Evolutionary conservation across 1,140 invertebrate genomes (phyloP).

Genomic region (Zophobas morio): DNA sequence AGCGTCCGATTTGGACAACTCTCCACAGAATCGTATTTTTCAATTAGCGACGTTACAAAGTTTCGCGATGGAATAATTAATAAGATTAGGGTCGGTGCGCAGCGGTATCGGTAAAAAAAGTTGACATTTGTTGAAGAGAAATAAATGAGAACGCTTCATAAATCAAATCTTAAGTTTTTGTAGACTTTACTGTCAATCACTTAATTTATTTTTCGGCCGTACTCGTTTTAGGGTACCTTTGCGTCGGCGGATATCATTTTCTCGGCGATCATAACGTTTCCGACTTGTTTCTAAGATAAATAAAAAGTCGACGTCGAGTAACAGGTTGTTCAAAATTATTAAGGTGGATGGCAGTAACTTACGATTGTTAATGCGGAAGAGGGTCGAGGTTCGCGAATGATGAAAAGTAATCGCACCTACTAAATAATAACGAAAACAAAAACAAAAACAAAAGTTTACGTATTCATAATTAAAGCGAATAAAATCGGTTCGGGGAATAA

Average conservation of each 20-base stretch:
- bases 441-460: not conserved
- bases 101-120: not conserved
- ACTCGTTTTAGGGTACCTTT: constrained; percentile 28
- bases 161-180: constrained; percentile 39
- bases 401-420: too few species aligned
- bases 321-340: constrained; percentile 16
- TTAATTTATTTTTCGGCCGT: constrained; percentile 33
- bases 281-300: constrained; percentile 26
- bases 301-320: constrained; percentile 16
- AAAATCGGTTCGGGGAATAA: constrained; percentile 30
- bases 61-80: constrained; percentile 3
- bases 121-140: constrained; percentile 14
- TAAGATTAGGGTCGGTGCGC: not conserved
- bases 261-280: constrained; percentile 16
- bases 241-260: constrained; percentile 29
- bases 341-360: too few species aligned
- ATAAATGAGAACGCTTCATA: constrained; percentile 31
- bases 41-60: constrained; percentile 7
- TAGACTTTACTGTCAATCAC: constrained; percentile 41
- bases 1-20: constrained; percentile 25
- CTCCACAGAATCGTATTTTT: constrained; percentile 12
- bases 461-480: constrained; percentile 1
- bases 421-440: not conserved
- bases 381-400: too few species aligned
- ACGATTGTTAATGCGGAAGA: too few species aligned